Base-by-base conservation (phyloP, 30 jellyfish, hydroid and myxozoan genomes). In the Aurelia sp. region DNA sequence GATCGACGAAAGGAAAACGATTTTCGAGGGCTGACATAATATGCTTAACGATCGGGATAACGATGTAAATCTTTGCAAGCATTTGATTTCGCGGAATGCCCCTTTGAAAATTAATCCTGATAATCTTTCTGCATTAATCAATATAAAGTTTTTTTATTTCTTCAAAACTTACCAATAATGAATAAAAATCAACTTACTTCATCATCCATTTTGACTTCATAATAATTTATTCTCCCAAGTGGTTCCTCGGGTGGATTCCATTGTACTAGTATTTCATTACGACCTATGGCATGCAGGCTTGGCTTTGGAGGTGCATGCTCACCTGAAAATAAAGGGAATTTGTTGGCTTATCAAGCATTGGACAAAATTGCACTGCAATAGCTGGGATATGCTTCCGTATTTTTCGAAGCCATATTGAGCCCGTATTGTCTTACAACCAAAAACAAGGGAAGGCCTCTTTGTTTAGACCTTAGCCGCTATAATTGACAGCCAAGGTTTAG, bases 211-310 rank as follows among this genome's bases (percentile, higher is more conserved):
- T 62, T 62, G 11, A 84, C 88, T 67, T 91, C 96, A 73, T 91
- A 91, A 65, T 69, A 91, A 65, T 91, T 91, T 23, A 91, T 66
- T 62, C 98, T 78, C 23, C 98, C 98, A 35, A 91, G 91, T 0
- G 96, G 96, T 40, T 74, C 80, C 53, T 85, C 87, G 22, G 98
- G 98, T 9, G 96, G 90, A 52, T 91, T 84, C 98, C 98, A 91
- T 41, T 82, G 86, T n/a, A 91, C 81, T 50, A 78, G 51, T n/a
- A 91, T 86, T 57, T 91, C 98, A 55, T 89, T 77, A 23, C 91
- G 88, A 27, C 98, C 98, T 51, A 76, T 53, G 5, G 71, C 86
- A 68, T 73, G 88, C 1, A 84, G 86, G 22, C 40, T 71, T 16
- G 95, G 95, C 18, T 62, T 75, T 57, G 98, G 71, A 3, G 98